Conservation (phyloP, 2,797 vertebrate genomes). For the Lepus townsendii region DNA sequence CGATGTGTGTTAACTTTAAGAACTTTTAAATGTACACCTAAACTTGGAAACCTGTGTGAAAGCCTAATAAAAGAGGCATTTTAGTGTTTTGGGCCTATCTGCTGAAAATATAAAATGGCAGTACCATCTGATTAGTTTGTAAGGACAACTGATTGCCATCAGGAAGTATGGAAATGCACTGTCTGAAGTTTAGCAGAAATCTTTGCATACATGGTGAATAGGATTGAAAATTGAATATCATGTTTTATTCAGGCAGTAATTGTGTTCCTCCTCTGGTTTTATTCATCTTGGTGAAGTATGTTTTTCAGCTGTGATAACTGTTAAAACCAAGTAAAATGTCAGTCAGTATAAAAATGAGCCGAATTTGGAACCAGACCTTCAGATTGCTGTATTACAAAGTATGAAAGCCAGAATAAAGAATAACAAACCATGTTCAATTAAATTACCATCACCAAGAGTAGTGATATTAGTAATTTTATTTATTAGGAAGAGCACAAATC, state of each 20-base stretch:
- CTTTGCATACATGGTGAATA: slow-evolving; percentile 63
- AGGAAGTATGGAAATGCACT: slow-evolving; percentile 61
- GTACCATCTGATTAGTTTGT: slow-evolving; percentile 61
- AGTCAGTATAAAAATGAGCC: slow-evolving; percentile 65
- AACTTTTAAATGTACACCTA: not conserved
- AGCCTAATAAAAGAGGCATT: slow-evolving; percentile 36
- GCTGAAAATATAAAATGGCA: slow-evolving; percentile 70
- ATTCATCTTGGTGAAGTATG: slow-evolving; percentile 59
- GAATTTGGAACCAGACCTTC: slow-evolving; percentile 65
- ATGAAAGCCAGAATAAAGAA: slow-evolving; percentile 65
- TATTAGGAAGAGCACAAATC: slow-evolving; percentile 52
- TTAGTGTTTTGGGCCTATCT: slow-evolving; percentile 53
- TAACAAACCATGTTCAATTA: slow-evolving; percentile 26
- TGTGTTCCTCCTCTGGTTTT: slow-evolving; percentile 61
- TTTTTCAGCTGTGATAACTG: slow-evolving; percentile 61
- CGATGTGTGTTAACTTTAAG: slow-evolving; percentile 61
- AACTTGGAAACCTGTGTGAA: slow-evolving; percentile 65
- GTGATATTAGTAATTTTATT: slow-evolving; percentile 37
- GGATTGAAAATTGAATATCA: slow-evolving; percentile 60
- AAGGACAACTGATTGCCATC: slow-evolving; percentile 64
- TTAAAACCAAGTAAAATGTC: slow-evolving; percentile 65
- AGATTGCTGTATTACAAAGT: slow-evolving; percentile 65
- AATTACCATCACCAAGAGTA: slow-evolving; percentile 54
- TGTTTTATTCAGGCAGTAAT: slow-evolving; percentile 73
- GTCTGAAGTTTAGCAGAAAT: slow-evolving; percentile 70